phyloP scores from a whole-genome alignment of 64 coral and sea anemone genomes.

The Orbicella faveolata region DNA sequence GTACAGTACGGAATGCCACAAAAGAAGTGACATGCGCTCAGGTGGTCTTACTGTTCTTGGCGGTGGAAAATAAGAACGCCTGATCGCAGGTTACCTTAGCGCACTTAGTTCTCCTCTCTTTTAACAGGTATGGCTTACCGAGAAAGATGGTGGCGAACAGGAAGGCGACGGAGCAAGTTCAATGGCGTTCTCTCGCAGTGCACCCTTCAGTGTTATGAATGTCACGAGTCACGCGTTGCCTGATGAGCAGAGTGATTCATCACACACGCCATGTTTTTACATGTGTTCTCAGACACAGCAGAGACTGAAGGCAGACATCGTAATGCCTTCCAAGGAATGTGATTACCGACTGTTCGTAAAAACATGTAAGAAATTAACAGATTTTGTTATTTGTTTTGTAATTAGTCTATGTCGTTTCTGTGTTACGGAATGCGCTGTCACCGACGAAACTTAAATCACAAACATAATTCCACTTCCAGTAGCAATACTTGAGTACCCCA shows the following conservation, averaged over 20 bases:
- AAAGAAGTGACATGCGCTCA: too few relatives aligned
- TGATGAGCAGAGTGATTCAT: conserved; percentile 5
- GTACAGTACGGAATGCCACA: too few relatives aligned
- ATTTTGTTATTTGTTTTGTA: not conserved
- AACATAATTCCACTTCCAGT: too few relatives aligned
- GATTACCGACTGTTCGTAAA: conserved; percentile 27
- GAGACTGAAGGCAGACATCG: conserved; percentile 25
- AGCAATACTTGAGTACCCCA: too few relatives aligned
- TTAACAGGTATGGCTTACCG: not conserved
- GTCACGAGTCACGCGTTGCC: not conserved
- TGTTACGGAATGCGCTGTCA: too few relatives aligned
- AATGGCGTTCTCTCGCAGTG: not conserved
- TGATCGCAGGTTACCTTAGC: not conserved
- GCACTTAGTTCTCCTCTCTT: not conserved
- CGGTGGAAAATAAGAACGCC: not conserved
- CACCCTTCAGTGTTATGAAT: not conserved
- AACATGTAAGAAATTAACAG: conserved; percentile 24
- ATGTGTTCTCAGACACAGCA: not conserved
- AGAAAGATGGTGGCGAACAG: not conserved
- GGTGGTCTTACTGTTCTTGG: not conserved
- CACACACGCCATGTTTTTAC: not conserved
- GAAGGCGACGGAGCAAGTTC: not conserved
- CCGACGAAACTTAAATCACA: too few relatives aligned
- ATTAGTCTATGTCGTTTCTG: too few relatives aligned
- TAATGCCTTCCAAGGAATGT: conserved; percentile 7